phyloP scores from a whole-genome alignment of 2,888 invertebrate species.

The Chaitophorus viminalis region DNA sequence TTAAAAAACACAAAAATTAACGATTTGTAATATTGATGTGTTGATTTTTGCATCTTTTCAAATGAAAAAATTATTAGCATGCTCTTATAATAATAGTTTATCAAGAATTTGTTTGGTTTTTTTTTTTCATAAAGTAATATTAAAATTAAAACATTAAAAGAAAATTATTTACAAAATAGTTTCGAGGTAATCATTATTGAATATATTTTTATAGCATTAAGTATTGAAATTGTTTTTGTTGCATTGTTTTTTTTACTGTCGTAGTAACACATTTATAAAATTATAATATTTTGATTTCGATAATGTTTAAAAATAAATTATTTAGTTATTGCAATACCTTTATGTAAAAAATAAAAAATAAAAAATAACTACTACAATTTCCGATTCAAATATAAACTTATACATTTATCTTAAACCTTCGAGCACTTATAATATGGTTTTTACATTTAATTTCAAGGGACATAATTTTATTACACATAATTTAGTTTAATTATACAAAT shows the following conservation, averaged over 20 bases:
- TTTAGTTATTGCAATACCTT: not conserved
- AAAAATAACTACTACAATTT: not conserved
- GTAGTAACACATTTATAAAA: not conserved
- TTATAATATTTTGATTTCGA: not conserved
- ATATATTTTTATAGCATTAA: not conserved
- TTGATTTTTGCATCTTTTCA: not conserved
- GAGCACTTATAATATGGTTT: not conserved
- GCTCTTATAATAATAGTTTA: not conserved
- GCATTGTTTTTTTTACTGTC: not conserved
- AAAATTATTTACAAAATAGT: conserved; percentile 39
- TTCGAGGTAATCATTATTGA: conserved; percentile 19
- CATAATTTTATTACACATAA: not conserved
- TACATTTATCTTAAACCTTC: conserved; percentile 8
- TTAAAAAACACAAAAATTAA: not conserved
- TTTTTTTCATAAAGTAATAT: not conserved
- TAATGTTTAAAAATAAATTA: not conserved
- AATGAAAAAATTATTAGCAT: not conserved
- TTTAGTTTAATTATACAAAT: not conserved
- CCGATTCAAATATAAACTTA: not conserved
- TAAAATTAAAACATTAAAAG: not conserved
- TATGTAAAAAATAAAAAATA: too few species aligned
- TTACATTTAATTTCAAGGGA: not conserved
- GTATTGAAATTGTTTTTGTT: conserved; percentile 1
- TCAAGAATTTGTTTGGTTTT: not conserved
- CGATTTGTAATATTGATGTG: not conserved